Evolutionary conservation across 2,888 invertebrate species (phyloP), one percentile per base, ranked within the genome.

Genomic region (Anarsia innoxiella): DNA sequence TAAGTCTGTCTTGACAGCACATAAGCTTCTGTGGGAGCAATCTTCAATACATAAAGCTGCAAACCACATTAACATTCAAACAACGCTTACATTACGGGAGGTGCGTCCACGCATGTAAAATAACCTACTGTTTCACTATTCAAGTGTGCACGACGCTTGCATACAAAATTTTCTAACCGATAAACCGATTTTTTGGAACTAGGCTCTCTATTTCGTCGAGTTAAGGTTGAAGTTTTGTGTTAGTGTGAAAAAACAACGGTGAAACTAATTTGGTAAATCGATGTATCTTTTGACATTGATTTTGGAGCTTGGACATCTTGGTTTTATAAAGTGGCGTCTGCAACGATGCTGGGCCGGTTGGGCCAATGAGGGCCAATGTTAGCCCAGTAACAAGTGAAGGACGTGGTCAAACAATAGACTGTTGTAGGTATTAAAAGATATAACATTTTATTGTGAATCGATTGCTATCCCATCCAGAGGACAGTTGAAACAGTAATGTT

Each of bases 101-200:
- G 66, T 55, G 67, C 80, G 71, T 61, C 72, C 77, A 74, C 80
- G 82, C 83, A 84, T 84, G 80, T 77, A 76, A 83, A n/a, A 84
- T 78, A 62, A 74, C 59, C 63, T 64, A 76, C n/a, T 80, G 83
- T 80, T 77, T n/a, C n/a, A n/a, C n/a, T 80, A 82, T 82, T 82
- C 83, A 78, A 70, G 66, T 64, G 65, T 67, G 70, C 66, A 63
- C 61, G 70, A 69, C 67, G 67, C 74, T 70, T 74, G 82, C 77
- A 80, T 80, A 70, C 61, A 58, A 75, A 77, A 79, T 79, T 66
- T 53, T 59, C 50, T 49, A 55, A 56, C 37, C 37, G 36, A 51
- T 43, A 58, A 57, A 60, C 13, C 3, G n/a, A n/a, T n/a, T n/a
- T n/a, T n/a, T n/a, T n/a, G n/a, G n/a, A n/a, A n/a, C n/a, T n/a